Evolutionary conservation across 2,888 invertebrate species (phyloP).

Genomic region (Macrosoma leucophasiata): DNA sequence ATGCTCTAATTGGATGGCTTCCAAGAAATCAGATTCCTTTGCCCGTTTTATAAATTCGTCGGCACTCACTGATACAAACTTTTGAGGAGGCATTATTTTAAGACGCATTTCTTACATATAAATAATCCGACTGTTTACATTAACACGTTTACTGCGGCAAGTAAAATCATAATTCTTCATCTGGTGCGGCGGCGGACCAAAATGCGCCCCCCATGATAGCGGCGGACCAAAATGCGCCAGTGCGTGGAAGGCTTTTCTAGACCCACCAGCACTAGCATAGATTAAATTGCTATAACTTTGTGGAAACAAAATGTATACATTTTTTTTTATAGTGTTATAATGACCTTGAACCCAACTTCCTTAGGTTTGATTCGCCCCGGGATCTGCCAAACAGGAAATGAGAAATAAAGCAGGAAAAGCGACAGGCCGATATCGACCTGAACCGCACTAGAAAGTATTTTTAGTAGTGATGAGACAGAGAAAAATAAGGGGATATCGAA

Average conservation of each 20-base stretch:
- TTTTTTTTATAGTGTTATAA: too few relatives aligned
- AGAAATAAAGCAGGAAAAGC: not conserved
- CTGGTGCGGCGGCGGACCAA: too few relatives aligned
- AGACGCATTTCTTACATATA: slow-evolving; percentile 7
- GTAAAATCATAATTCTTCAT: too few relatives aligned
- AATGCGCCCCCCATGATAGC: slow-evolving; percentile 17
- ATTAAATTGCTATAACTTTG: too few relatives aligned
- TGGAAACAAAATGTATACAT: too few relatives aligned
- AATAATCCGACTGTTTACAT: slow-evolving; percentile 6
- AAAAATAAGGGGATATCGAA: slow-evolving; percentile 26
- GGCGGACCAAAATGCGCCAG: slow-evolving; percentile 19
- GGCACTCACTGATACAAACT: slow-evolving; percentile 4
- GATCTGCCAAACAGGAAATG: not conserved
- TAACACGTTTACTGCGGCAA: too few relatives aligned
- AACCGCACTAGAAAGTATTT: slow-evolving; percentile 29
- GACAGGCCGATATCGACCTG: slow-evolving; percentile 19
- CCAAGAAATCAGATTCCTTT: slow-evolving; percentile 7
- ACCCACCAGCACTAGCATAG: too few relatives aligned
- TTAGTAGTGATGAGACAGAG: slow-evolving; percentile 28
- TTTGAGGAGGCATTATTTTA: slow-evolving; percentile 8
- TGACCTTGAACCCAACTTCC: not conserved
- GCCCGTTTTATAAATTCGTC: slow-evolving; percentile 7
- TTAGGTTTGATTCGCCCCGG: not conserved
- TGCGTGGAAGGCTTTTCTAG: slow-evolving; percentile 20
- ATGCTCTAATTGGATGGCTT: too few relatives aligned